A percentile compares a stretch with the other conserved stretches of the same genome.
These are phyloP conservation scores for Lepidostoma basale DNA, from an alignment of 1,140 invertebrate species.

Conservation along the genomic window DNA sequence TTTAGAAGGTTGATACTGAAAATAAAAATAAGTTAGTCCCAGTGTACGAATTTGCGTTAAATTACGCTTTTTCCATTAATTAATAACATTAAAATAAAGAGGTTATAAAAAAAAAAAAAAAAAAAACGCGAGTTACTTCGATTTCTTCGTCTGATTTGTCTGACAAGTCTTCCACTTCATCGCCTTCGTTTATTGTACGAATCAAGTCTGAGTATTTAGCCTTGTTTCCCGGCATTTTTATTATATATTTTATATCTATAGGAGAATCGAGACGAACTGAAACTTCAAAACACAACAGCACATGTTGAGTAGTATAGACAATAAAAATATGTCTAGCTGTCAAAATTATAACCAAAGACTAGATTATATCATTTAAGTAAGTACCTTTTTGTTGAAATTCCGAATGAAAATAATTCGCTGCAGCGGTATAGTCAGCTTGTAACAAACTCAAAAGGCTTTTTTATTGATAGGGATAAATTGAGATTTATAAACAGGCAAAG, in stretches of 20 bases:
- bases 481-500: no score
- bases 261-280: neutral
- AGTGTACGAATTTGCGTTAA: no score
- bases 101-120: conserved; percentile 20
- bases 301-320: conserved; percentile 25
- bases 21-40: no score
- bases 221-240: conserved; percentile 20
- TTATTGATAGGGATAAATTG: no score
- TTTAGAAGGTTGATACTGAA: conserved; percentile 80
- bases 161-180: conserved; percentile 76
- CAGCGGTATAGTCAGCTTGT: no score
- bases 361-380: no score
- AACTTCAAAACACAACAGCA: neutral
- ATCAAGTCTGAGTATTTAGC: conserved; percentile 49
- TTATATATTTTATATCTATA: neutral
- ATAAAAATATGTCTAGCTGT: no score
- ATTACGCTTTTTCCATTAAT: conserved; percentile 9
- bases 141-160: conserved; percentile 83
- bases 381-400: no score
- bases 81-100: neutral
- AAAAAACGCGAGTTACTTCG: conserved; percentile 65
- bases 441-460: no score
- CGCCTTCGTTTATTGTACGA: conserved; percentile 76
- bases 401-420: no score
- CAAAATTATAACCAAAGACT: no score